Evolutionary conservation across 2,797 vertebrate species (phyloP).

Genomic region (Mycteria americana): DNA sequence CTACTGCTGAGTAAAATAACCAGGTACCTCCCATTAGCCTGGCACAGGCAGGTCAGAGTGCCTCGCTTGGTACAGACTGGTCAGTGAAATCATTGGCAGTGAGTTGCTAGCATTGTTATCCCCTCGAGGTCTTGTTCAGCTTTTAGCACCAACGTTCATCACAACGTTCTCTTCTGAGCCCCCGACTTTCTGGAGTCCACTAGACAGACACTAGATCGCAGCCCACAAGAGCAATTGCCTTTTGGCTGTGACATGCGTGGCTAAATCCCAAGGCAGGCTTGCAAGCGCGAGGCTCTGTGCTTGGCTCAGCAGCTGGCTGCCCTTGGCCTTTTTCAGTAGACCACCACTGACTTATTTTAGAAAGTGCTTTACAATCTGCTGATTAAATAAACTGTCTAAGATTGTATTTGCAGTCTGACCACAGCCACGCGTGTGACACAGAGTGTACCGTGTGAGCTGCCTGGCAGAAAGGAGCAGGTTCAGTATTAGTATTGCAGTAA

Average conservation of each 20-base stretch:
- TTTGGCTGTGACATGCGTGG: background rate
- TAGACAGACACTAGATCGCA: background rate
- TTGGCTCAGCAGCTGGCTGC: background rate
- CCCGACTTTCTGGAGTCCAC: background rate
- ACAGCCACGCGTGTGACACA: fast-evolving
- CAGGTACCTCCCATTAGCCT: background rate
- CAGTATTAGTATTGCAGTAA: background rate
- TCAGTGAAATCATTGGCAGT: background rate
- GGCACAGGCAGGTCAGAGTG: background rate
- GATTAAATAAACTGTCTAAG: background rate
- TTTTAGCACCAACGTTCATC: background rate
- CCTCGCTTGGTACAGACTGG: background rate
- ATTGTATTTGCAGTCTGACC: background rate
- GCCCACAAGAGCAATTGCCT: background rate
- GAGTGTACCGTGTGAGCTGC: fast-evolving
- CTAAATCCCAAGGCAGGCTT: background rate
- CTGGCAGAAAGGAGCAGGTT: background rate
- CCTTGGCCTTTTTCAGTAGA: background rate
- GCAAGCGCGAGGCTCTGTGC: background rate
- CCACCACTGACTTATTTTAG: background rate
- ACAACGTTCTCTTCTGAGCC: background rate
- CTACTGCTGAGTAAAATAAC: background rate
- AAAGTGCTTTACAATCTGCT: background rate
- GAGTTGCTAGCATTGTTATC: background rate
- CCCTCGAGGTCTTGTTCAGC: background rate